Percentiles rank a stretch among this genome's conserved stretches.
These are phyloP conservation scores for Triplophysa bombifrons DNA, from an alignment of 2,797 vertebrate species.

Conservation along the genomic window DNA sequence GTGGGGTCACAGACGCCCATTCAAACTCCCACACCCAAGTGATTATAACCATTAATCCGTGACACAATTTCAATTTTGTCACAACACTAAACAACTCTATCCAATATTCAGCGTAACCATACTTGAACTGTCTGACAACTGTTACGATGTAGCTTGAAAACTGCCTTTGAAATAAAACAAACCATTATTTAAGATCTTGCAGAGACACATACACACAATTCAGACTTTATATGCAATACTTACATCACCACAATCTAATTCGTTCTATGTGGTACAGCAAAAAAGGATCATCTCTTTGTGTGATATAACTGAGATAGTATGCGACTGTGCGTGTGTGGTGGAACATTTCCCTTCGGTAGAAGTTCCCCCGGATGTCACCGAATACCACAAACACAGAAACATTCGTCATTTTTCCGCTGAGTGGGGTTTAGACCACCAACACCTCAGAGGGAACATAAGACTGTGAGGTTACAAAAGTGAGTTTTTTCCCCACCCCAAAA, in stretches of 20 bases:
- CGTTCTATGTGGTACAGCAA: not conserved
- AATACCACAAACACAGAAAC: slow-evolving; percentile 40
- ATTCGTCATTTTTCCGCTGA: slow-evolving; percentile 1
- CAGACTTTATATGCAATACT: not conserved
- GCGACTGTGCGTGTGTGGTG: not conserved
- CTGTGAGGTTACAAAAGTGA: slow-evolving; percentile 25
- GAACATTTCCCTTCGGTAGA: slow-evolving; percentile 27
- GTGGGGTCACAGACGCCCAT: not conserved
- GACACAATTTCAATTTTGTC: not conserved
- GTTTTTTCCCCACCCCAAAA: slow-evolving; percentile 20
- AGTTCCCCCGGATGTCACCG: slow-evolving; percentile 26
- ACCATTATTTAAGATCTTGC: too few species aligned
- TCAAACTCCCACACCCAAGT: slow-evolving; percentile 6
- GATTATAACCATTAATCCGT: slow-evolving; percentile 2
- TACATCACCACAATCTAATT: slow-evolving; percentile 10
- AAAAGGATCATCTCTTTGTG: slow-evolving; percentile 34
- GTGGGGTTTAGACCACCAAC: slow-evolving; percentile 26
- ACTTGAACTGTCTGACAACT: not conserved
- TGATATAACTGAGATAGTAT: not conserved
- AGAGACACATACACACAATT: not conserved
- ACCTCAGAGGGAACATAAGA: not conserved
- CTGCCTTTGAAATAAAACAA: too few species aligned
- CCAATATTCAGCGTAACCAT: not conserved
- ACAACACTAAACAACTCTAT: not conserved
- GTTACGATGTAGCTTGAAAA: not conserved